Evolutionary conservation across 2,888 invertebrate species (phyloP).

Genomic region (Seladonia tumulorum): DNA sequence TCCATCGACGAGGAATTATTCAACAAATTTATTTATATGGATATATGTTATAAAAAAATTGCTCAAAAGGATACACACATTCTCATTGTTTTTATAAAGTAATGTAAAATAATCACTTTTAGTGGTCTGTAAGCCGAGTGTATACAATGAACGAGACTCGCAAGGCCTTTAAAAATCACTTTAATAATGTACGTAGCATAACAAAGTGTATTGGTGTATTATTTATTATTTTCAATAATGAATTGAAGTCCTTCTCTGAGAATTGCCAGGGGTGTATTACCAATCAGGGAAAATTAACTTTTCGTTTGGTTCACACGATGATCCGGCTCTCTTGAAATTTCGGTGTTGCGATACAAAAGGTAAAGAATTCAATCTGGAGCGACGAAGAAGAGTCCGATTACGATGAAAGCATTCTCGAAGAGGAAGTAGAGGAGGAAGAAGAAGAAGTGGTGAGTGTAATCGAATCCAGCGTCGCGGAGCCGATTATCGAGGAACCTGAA

Average conservation of each 20-base stretch:
- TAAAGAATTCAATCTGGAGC: constrained; percentile 55
- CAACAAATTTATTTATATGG: no score
- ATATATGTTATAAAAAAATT: no score
- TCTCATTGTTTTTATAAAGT: no score
- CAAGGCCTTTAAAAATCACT: not conserved
- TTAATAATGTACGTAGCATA: not conserved
- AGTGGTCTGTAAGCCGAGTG: no score
- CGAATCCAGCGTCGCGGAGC: constrained; percentile 77
- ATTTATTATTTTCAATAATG: no score
- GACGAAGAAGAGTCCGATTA: constrained; percentile 53
- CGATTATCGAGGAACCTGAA: constrained; percentile 75
- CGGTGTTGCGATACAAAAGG: constrained; percentile 62
- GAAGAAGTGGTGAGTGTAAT: constrained; percentile 78
- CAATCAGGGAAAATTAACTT: constrained; percentile 2
- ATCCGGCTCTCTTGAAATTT: constrained; percentile 56
- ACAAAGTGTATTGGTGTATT: no score
- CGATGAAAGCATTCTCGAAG: constrained; percentile 74
- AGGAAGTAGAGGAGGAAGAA: constrained; percentile 71
- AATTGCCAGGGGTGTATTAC: no score
- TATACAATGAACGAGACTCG: not conserved
- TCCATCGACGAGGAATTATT: no score
- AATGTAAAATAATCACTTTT: no score
- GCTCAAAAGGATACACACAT: no score
- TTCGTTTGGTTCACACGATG: constrained; percentile 23
- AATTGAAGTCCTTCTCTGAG: no score